Evolutionary conservation across 2,113 vertebrate species (phyloP), one percentile per base, ranked within the genome.

Genomic region (Ondatra zibethicus): DNA sequence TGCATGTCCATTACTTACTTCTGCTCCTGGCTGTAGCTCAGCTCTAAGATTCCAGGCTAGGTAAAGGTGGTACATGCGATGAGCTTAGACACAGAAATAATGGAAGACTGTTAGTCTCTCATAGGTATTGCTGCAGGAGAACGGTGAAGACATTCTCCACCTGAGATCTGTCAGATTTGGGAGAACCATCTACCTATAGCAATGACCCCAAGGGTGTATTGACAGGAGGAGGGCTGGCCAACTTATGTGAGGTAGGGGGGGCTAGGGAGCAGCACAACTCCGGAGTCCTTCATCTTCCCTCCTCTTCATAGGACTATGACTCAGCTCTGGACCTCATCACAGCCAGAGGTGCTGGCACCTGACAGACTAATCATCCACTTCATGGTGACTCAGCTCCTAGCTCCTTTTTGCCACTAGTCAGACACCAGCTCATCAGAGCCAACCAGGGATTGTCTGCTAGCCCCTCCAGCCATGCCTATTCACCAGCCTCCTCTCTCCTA

Each of bases 401-500:
- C 52, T 92, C 52, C n/a, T 45, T 12, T 19, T 70, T 58, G 61
- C 55, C 7, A 39, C 42, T 33, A 0, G 6, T n/a, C 90, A 92
- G 88, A 45, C 0, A 5, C 55, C 31, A 88, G 94, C 96, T 97
- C 80, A 94, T 96, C 88, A 97, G 89, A 96, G 94, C 92, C 86
- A 45, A 72, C 90, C 92, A 86, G 96, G 93, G 90, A 95, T 72
- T 97, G 85, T 97, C 98, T 98, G 95, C 97, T 97, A 86, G 97
- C 96, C 97, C 85, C 91, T 96, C 93, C 95, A 96, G 87, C 89
- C 91, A 96, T 96, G 88, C 96, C 98, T 98, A 98, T 98, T 98
- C 97, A 98, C 97, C 92, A 93, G 76, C 73, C 93, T 97, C 92
- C 91, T 97, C 90, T 7, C 6, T 80, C 73, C 93, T 27, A 91